A percentile compares a stretch with the other conserved stretches of the same genome.
These are phyloP conservation scores for Octomys mimax DNA, from an alignment of 2,797 vertebrate genomes.

Conservation along the genomic window DNA sequence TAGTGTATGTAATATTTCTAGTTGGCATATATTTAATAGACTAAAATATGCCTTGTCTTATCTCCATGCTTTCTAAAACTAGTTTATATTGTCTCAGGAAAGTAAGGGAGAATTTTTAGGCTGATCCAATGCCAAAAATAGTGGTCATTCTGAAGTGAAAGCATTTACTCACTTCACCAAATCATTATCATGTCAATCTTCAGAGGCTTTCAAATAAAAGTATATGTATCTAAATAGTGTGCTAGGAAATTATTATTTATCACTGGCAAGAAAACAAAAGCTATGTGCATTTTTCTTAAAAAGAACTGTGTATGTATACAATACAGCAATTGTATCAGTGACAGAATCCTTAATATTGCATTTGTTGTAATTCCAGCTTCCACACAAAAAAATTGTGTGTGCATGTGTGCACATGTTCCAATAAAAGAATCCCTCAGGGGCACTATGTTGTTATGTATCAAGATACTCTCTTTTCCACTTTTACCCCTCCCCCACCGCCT, in stretches of 20 bases:
- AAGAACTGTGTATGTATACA: not conserved
- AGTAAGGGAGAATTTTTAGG: constrained; percentile 13
- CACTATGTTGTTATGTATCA: constrained; percentile 80
- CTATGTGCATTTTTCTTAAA: constrained; percentile 62
- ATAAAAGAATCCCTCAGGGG: constrained; percentile 79
- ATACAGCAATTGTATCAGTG: constrained; percentile 54
- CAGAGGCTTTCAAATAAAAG: constrained; percentile 49
- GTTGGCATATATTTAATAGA: constrained; percentile 57
- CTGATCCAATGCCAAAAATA: not conserved
- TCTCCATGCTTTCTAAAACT: constrained; percentile 58
- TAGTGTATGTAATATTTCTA: constrained; percentile 32
- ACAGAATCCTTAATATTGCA: constrained; percentile 68
- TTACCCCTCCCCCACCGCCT: constrained; percentile 71
- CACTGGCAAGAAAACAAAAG: constrained; percentile 57
- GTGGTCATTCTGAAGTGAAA: constrained; percentile 50
- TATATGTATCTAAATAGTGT: not conserved
- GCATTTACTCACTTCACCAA: not conserved
- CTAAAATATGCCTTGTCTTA: constrained; percentile 30
- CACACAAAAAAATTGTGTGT: constrained; percentile 75
- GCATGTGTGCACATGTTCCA: constrained; percentile 77
- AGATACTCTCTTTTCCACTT: constrained; percentile 71
- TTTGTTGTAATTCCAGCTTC: constrained; percentile 79
- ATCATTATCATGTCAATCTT: not conserved
- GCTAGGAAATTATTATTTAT: constrained; percentile 38
- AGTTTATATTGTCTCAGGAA: constrained; percentile 55